Evolutionary conservation across 2,797 vertebrate species (phyloP), one percentile per base, ranked within the genome.

Genomic region (Prunella strophiata): DNA sequence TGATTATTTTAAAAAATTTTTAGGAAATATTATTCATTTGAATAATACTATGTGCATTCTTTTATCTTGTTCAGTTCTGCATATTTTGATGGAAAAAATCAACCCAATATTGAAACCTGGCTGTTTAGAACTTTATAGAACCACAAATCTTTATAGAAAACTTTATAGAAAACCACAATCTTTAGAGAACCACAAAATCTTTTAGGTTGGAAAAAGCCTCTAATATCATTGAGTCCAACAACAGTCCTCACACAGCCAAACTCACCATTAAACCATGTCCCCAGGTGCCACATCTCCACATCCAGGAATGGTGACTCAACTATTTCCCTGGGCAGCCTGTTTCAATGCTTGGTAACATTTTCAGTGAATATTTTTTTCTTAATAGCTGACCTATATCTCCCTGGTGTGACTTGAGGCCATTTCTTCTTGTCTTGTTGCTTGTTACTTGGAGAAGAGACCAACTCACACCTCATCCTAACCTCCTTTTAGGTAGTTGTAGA

Each of bases 361-460:
- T 17, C 13, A 12, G 22, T 48, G 34, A 34, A 48, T 3, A 27
- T 2, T 32, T 23, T 42, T 59, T 42, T 54, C 30, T 42, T 16
- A 48, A 36, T 48, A 54, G 36, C 21, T 32, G 10, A 58, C 8
- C 14, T 73, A 52, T 59, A 59, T 10, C 29, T 80, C 20, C 17
- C 68, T 13, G 5, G 13, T 48, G 47, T 0, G 3, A 23, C 18
- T 34, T 74, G 34, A 48, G 6, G 7, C 12, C 2, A 4, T 54
- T 61, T 81, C 10, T 21, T 80, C 47, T 52, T 47, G 5, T 61
- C 30, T 54, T 52, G 21, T 19, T 52, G 25, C 21, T 43, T 1
- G 0, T 47, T 68, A 47, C 21, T 54, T 67, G 48, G 34, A 48
- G 34, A 81, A 23, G n/a, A 59, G 21, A 47, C 10, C 26, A 54